Conservation (phyloP, 2,113 vertebrate species). For the Clarias batrachus region DNA sequence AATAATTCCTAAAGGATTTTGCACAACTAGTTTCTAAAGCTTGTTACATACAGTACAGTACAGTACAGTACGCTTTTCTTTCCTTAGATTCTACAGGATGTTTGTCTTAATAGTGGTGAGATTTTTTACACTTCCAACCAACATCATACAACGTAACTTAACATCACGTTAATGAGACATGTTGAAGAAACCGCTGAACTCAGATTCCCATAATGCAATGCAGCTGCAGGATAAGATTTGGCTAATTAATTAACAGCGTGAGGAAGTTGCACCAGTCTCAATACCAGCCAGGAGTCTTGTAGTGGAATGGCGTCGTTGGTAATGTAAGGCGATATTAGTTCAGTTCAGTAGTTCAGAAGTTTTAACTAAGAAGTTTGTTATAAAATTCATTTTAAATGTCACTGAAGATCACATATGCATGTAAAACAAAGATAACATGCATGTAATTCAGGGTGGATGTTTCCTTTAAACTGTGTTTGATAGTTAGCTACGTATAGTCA, state of each 20-base stretch:
- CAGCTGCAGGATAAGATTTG: neutral
- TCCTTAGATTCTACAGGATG: neutral
- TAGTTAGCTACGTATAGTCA: neutral
- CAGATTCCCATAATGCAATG: neutral
- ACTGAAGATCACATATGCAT: neutral
- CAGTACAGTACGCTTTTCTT: neutral
- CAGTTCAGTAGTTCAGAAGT: too few species aligned
- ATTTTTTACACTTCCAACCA: neutral
- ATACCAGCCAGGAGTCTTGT: neutral
- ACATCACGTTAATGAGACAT: neutral
- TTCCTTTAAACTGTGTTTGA: neutral
- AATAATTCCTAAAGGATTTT: neutral
- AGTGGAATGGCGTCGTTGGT: neutral
- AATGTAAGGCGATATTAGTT: neutral
- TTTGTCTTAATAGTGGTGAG: neutral
- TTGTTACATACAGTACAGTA: neutral
- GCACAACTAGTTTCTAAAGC: neutral
- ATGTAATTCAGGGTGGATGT: neutral
- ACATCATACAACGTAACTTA: neutral
- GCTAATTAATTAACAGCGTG: neutral
- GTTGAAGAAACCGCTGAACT: neutral
- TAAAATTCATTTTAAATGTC: neutral
- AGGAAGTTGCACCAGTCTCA: neutral
- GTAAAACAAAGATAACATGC: neutral
- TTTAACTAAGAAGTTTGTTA: neutral